A percentile compares a stretch with the other conserved stretches of the same genome.
These are phyloP conservation scores for Galaxea fascicularis DNA, from an alignment of 92 coral and sea anemone species.

Conservation along the genomic window DNA sequence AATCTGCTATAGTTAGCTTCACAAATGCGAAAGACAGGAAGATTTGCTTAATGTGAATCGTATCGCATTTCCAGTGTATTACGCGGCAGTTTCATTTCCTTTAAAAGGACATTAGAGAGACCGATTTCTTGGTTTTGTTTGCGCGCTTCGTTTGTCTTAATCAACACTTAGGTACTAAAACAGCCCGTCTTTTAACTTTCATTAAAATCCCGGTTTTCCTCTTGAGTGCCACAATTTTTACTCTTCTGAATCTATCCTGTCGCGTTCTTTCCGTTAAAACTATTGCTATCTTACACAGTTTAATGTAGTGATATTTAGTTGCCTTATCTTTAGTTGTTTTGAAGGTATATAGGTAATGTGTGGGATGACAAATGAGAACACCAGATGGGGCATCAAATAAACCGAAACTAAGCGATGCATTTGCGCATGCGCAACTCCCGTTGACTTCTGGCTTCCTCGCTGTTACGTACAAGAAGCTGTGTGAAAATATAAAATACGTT, in stretches of 20 bases:
- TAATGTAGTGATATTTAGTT: not conserved
- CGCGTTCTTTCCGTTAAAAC: not conserved
- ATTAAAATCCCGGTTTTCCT: not conserved
- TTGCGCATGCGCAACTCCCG: constrained; percentile 44
- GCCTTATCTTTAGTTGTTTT: constrained; percentile 17
- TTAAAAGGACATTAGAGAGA: constrained; percentile 24
- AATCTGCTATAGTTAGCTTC: constrained; percentile 30
- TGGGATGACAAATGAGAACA: constrained; percentile 29
- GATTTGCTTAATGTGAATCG: constrained; percentile 40
- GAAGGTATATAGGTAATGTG: constrained; percentile 15
- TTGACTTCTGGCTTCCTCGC: not conserved
- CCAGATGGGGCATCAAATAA: constrained; percentile 22
- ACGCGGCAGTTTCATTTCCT: constrained; percentile 28
- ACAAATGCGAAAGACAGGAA: constrained; percentile 36
- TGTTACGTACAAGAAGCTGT: not conserved
- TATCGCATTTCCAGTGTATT: constrained; percentile 22
- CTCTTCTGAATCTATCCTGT: not conserved
- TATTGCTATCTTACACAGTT: constrained; percentile 19
- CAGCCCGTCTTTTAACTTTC: not conserved
- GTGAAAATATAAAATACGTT: not conserved
- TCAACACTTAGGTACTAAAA: not conserved
- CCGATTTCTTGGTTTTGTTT: constrained; percentile 21
- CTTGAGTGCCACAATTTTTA: not conserved
- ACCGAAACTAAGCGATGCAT: constrained; percentile 48
- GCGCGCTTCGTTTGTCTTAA: not conserved